These are phyloP conservation scores for Malurus splendens DNA, from an alignment of 2,797 vertebrate species.

Conservation along the genomic window DNA sequence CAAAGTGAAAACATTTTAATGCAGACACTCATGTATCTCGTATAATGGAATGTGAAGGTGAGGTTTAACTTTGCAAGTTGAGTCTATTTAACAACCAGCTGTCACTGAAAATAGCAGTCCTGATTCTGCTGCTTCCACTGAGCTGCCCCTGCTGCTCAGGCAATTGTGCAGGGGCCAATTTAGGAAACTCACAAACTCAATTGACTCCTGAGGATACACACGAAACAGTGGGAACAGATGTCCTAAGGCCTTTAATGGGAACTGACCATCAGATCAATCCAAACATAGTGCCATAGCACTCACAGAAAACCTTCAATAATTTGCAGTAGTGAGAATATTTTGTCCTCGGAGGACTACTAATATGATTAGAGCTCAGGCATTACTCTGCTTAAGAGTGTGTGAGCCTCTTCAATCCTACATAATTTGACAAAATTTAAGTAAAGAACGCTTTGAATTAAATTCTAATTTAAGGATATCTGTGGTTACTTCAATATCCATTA, in stretches of 20 bases:
- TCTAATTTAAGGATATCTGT: not conserved
- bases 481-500: not conserved
- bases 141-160: not conserved
- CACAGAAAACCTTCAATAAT: not conserved
- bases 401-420: not conserved
- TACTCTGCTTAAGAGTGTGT: not conserved
- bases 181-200: not conserved
- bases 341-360: not conserved
- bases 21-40: not conserved
- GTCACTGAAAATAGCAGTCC: not conserved
- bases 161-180: not conserved
- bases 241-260: not conserved
- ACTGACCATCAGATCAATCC: not conserved
- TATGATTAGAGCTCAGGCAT: not conserved
- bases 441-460: not conserved
- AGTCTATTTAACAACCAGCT: not conserved
- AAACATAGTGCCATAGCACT: not conserved
- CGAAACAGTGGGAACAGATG: not conserved
- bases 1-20: not conserved
- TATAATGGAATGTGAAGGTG: not conserved
- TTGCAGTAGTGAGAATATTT: not conserved
- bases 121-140: not conserved
- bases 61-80: not conserved
- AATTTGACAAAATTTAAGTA: not conserved
- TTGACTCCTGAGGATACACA: not conserved